Conservation (phyloP, 1,140 invertebrate genomes). For the Drosophila tsacasi region DNA sequence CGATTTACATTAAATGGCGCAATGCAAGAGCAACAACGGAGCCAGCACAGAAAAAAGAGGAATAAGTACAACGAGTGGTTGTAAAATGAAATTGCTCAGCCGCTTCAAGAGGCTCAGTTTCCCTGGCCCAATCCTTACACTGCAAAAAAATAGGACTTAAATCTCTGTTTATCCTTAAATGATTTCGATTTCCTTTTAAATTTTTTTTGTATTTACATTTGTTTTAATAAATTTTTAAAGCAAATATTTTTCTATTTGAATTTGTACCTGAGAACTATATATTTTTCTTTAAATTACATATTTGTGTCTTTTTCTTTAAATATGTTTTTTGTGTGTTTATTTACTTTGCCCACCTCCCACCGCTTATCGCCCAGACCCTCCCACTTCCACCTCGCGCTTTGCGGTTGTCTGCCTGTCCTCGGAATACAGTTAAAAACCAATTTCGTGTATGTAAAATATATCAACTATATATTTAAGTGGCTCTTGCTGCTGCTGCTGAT, state of each 20-base stretch:
- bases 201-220: not conserved
- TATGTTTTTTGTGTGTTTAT: not conserved
- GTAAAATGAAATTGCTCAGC: conserved; percentile 79
- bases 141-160: not conserved
- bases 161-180: not conserved
- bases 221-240: not conserved
- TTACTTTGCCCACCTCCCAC: conserved; percentile 1
- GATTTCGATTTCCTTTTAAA: not conserved
- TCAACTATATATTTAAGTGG: conserved; percentile 83
- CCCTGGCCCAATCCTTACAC: conserved; percentile 8
- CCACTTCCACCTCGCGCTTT: conserved; percentile 2
- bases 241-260: not conserved
- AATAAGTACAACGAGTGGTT: conserved; percentile 75
- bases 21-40: conserved; percentile 59
- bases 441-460: conserved; percentile 83
- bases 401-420: conserved; percentile 52
- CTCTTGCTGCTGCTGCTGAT: conserved; percentile 40
- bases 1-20: conserved; percentile 83
- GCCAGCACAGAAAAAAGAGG: conserved; percentile 15
- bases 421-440: conserved; percentile 79
- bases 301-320: no score
- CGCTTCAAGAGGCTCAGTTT: conserved; percentile 46
- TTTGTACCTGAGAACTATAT: no score
- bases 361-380: not conserved
- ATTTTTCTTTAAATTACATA: not conserved